phyloP scores from a whole-genome alignment of 2,888 invertebrate species.

The Polyommatus iphigenia region DNA sequence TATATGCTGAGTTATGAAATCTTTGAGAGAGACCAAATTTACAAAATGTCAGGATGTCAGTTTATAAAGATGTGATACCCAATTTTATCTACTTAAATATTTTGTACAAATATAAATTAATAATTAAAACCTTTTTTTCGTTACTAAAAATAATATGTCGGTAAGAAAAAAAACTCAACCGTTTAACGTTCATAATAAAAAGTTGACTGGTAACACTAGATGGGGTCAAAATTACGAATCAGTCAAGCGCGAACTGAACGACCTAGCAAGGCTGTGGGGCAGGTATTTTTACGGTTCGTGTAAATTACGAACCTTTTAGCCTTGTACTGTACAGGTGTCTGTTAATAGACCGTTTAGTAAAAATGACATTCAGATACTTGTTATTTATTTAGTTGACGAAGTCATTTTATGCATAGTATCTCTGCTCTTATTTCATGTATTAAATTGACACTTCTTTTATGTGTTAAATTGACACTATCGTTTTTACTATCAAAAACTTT shows the following conservation, averaged over 20 bases:
- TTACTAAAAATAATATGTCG: not conserved
- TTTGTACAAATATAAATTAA: too few relatives aligned
- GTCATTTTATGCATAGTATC: not conserved
- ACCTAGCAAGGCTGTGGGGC: slow-evolving; percentile 54
- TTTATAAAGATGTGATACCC: too few relatives aligned
- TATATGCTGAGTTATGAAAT: too few relatives aligned
- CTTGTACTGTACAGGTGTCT: slow-evolving; percentile 17
- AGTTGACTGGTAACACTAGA: not conserved
- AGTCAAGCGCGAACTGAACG: slow-evolving; percentile 51
- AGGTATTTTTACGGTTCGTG: not conserved
- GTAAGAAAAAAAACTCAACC: not conserved
- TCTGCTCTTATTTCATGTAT: too few relatives aligned
- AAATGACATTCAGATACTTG: not conserved
- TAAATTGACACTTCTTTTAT: not conserved
- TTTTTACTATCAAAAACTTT: not conserved
- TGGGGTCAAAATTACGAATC: slow-evolving; percentile 35
- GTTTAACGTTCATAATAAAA: not conserved
- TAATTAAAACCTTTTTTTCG: too few relatives aligned
- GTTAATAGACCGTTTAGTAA: not conserved
- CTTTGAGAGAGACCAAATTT: too few relatives aligned
- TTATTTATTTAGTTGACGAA: not conserved
- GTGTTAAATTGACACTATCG: not conserved
- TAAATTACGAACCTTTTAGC: not conserved
- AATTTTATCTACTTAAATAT: too few relatives aligned
- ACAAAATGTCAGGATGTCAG: too few relatives aligned